Base-by-base conservation (phyloP, 1,140 invertebrate species). In the Drosophila guanche region DNA sequence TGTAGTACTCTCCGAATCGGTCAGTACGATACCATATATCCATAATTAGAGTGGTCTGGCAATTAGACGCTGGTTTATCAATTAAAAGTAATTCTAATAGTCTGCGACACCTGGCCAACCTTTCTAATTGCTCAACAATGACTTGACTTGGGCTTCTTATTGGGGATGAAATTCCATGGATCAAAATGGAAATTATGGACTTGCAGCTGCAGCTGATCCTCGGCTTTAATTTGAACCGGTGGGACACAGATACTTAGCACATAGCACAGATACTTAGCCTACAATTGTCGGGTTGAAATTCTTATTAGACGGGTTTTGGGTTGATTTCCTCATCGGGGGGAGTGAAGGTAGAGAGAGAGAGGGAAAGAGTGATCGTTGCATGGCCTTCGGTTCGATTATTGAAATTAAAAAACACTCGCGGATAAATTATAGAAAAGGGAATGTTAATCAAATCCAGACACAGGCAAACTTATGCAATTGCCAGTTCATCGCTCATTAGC, bases 401-500 rank as follows among this genome's bases (percentile, higher is more conserved):
- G 33, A 56, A 73, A 59, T 65, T 43, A 40, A 20, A 48, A 46
- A 52, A 41, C 62, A 47, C 45, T 43, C 43, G 55, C 43, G 55
- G 52, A 59, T 62, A 45, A 60, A 75, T 65, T 79, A 59, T 60
- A 50, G 29, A 45, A 58, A 77, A 83, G 65, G 57, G 54, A 67
- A 81, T 80, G 51, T 56, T 81, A 79, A 79, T 76, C 52, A 55
- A 79, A 71, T 58, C 57, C 58, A 69, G 48, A 69, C 55, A 37
- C 10, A 37, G 33, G 12, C 33, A 63, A 52, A 79, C 63, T 84
- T 79, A 60, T 83, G 53, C 75, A 83, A 70, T 58, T 65, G 53
- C 47, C 23, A 25, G 25, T 51, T 25, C 16, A 40, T 12, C 33
- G 51, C 42, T 65, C 65, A 68, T 68, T 68, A 47, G 65, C 65